These are phyloP conservation scores for Ispidina picta DNA, from an alignment of 2,797 vertebrate species.

Conservation along the genomic window DNA sequence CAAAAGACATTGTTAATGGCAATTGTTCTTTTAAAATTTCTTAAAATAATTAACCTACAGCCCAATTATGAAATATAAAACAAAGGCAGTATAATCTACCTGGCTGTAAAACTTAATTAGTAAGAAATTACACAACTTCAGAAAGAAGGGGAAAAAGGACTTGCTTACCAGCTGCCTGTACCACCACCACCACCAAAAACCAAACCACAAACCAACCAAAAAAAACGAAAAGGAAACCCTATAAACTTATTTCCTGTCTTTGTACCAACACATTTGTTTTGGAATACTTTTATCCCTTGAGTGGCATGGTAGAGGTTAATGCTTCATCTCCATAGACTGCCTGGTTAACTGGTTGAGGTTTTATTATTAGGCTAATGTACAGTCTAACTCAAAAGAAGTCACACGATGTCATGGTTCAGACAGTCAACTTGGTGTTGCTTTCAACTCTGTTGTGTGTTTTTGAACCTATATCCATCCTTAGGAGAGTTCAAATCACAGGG, in stretches of 20 bases:
- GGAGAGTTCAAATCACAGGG: neutral
- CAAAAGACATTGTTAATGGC: neutral
- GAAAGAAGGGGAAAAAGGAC: neutral
- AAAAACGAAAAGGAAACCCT: neutral
- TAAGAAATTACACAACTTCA: neutral
- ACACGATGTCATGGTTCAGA: neutral
- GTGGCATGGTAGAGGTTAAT: neutral
- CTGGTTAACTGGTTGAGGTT: neutral
- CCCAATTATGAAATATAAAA: neutral
- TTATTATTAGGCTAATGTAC: neutral
- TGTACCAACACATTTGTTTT: neutral
- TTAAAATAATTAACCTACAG: neutral
- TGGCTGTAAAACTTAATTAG: neutral
- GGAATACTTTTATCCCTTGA: neutral
- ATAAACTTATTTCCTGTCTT: neutral
- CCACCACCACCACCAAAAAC: neutral
- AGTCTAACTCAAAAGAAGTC: neutral
- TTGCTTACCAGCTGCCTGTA: neutral
- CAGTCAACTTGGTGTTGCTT: neutral
- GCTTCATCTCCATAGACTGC: neutral
- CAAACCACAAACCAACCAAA: neutral
- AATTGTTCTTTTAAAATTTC: neutral
- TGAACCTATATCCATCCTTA: neutral
- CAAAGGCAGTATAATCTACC: fast-evolving
- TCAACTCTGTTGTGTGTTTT: neutral